Evolutionary conservation across 2,113 vertebrate species (phyloP).

Genomic region (Aleadryas rufinucha): DNA sequence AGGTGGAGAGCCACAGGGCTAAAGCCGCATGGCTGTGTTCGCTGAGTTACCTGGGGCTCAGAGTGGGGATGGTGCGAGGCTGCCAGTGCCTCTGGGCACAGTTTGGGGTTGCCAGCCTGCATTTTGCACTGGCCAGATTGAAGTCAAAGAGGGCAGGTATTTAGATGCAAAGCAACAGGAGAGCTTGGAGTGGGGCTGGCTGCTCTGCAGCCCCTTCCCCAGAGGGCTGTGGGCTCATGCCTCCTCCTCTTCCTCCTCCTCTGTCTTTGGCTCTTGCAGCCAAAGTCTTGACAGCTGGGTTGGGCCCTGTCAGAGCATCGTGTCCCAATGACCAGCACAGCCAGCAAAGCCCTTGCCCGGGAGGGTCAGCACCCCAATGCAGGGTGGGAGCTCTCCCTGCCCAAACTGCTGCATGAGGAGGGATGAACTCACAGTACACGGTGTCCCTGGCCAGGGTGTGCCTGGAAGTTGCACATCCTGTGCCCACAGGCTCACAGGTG

Average conservation of each 20-base stretch:
- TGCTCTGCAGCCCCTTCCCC: not conserved
- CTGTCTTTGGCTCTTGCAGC: not conserved
- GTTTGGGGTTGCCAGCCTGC: not conserved
- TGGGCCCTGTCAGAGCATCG: not conserved
- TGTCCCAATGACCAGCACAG: not conserved
- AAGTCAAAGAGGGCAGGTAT: not conserved
- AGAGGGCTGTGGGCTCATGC: fast-evolving
- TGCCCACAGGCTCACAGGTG: fast-evolving
- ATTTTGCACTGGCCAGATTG: not conserved
- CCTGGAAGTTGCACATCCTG: not conserved
- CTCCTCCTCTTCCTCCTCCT: not conserved
- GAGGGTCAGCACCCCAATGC: not conserved
- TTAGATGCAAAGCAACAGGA: not conserved
- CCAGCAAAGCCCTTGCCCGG: not conserved
- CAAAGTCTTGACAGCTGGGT: not conserved
- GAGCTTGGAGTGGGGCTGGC: fast-evolving
- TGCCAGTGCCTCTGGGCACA: not conserved
- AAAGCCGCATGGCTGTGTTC: fast-evolving
- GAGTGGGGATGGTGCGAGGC: fast-evolving
- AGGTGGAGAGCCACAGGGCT: not conserved
- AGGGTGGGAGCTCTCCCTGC: not conserved
- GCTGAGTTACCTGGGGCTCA: not conserved
- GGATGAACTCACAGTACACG: fast-evolving
- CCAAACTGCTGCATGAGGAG: not conserved
- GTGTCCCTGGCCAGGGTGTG: not conserved